Base-by-base conservation (phyloP, 2,113 vertebrate genomes). In the Notechis scutatus region DNA sequence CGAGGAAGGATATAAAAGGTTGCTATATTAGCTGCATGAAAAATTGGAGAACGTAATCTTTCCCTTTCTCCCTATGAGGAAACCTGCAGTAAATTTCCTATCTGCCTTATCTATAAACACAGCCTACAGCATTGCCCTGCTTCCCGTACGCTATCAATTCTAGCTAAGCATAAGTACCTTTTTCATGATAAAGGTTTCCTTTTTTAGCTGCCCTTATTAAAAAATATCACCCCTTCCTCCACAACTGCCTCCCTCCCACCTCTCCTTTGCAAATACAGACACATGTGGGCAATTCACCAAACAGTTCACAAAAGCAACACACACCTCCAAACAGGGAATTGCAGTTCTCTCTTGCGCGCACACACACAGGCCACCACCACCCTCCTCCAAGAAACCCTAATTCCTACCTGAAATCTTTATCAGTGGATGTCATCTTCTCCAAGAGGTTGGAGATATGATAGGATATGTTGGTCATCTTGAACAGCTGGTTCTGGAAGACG, bases 381-480 rank as follows among this genome's bases (percentile, higher is more conserved):
- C 45, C 90, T 23, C 20, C 8, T 50, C 34, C 59, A 34, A 29
- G 1, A 55, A 74, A 3, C 86, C 64, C n/a, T 54, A 47, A 59
- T 29, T 92, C 97, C 97, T 97, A 99, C 98, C 98, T 97, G 96
- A 99, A 99, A 95, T 99, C 98, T 97, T 99, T 99, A 98, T 99
- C 98, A 91, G 98, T 98, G 91, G 98, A 99, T 47, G 98, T 98
- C 98, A 99, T 99, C 97, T 99, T 99, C 97, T 99, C 98, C 98
- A 99, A 93, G 81, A 99, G 96, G 96, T 98, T 98, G 98, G 98
- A 98, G 97, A 99, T 98, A 94, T 98, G 97, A 95, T 98, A 99
- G 50, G 98, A 97, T 10, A 98, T 97, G 93, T 94, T 98, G 94
- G 97, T 98, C 98, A 99, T 99, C 87, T 95, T 96, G 95, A 86